These are phyloP conservation scores for Callopanchax toddi DNA, from an alignment of 2,113 vertebrate species.

Conservation along the genomic window DNA sequence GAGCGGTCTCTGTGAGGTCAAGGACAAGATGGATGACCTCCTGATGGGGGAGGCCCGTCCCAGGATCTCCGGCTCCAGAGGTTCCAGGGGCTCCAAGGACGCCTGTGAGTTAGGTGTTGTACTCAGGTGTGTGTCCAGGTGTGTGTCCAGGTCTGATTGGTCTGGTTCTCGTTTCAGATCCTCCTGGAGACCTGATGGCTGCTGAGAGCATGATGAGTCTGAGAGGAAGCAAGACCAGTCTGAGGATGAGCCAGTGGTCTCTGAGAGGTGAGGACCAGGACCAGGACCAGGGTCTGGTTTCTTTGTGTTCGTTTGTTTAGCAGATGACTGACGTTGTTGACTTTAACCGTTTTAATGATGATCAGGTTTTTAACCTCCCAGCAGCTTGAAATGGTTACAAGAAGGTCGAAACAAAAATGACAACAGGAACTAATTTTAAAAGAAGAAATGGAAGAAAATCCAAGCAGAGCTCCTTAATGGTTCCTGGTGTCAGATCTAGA, in stretches of 20 bases:
- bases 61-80: constrained; percentile 29
- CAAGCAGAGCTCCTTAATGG: no score
- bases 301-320: no score
- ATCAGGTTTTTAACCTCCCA: no score
- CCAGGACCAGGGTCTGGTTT: not conserved
- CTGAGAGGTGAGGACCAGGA: constrained; percentile 63
- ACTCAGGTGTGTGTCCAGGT: not conserved
- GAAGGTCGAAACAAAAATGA: no score
- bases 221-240: constrained; percentile 44
- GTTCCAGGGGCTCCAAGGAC: constrained; percentile 32
- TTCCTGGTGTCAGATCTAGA: no score
- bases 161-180: constrained; percentile 44
- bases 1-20: constrained; percentile 58
- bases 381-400: no score
- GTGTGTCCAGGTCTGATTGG: not conserved
- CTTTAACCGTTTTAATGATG: no score
- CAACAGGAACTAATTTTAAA: no score
- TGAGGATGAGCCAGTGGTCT: constrained; percentile 74
- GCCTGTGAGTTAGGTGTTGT: constrained; percentile 46
- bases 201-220: constrained; percentile 73
- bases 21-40: constrained; percentile 71
- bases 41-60: constrained; percentile 46
- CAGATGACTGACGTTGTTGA: no score
- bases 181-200: constrained; percentile 24
- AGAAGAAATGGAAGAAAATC: no score